Evolutionary conservation across 2,113 vertebrate species (phyloP).

Genomic region (Pan troglodytes): NHGRI_mPanTro3-v2.1_pri NC_072401.2:64283501-64284000

Average conservation of each 20-base stretch:
- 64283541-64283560: background rate
- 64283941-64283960: background rate
- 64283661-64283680: conserved; percentile 4
- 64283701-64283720: background rate
- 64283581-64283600: background rate
- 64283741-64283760: background rate
- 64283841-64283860: background rate
- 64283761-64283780: conserved; percentile 10
- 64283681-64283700: background rate
- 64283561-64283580: too few species aligned
- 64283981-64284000: background rate
- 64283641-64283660: background rate
- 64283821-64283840: background rate
- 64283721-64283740: background rate
- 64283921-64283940: background rate
- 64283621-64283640: background rate
- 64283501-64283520: background rate
- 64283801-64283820: background rate
- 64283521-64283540: conserved; percentile 41
- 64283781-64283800: background rate
- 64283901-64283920: conserved; percentile 25
- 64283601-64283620: too few species aligned
- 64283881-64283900: conserved; percentile 48
- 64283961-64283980: background rate
- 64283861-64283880: background rate